Percentiles rank a stretch among this genome's conserved stretches.
phyloP scores from a whole-genome alignment of 2,113 vertebrate species.

The Melanostigma gelatinosum region DNA sequence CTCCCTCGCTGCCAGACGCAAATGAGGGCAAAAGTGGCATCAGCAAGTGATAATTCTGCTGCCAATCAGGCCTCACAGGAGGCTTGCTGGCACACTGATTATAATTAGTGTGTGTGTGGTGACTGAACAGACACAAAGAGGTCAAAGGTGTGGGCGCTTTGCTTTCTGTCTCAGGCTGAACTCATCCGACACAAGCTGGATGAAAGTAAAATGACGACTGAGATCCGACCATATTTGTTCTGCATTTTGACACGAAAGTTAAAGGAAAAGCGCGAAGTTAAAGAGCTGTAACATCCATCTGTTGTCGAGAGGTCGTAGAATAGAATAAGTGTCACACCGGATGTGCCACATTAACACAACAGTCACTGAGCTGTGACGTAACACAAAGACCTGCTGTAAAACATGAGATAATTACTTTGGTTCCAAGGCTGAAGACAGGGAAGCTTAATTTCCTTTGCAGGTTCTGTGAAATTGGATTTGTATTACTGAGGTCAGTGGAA shows the following conservation, averaged over 20 bases:
- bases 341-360: slow-evolving; percentile 1
- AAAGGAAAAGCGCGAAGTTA: rapidly evolving
- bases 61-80: slow-evolving; percentile 13
- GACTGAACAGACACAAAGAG: slow-evolving; percentile 4
- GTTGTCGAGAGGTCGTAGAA: not conserved
- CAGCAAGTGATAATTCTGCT: slow-evolving; percentile 25
- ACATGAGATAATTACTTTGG: slow-evolving; percentile 4
- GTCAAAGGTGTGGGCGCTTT: not conserved
- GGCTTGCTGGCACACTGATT: slow-evolving; percentile 11
- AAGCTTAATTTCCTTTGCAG: slow-evolving; percentile 24
- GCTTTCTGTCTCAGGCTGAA: not conserved
- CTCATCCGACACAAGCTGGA: not conserved
- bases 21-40: slow-evolving; percentile 31
- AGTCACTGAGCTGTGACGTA: not conserved
- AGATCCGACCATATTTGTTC: slow-evolving; percentile 8
- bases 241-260: not conserved
- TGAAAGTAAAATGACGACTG: not conserved
- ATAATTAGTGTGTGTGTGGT: not conserved
- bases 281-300: not conserved
- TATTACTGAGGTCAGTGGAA: slow-evolving; percentile 34
- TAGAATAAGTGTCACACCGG: slow-evolving; percentile 4
- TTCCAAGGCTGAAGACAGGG: slow-evolving; percentile 3
- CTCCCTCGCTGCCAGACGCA: not conserved
- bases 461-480: slow-evolving; percentile 46
- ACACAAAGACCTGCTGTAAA: not conserved